Evolutionary conservation across 2,888 invertebrate species (phyloP).

Genomic region (Nineta flava): DNA sequence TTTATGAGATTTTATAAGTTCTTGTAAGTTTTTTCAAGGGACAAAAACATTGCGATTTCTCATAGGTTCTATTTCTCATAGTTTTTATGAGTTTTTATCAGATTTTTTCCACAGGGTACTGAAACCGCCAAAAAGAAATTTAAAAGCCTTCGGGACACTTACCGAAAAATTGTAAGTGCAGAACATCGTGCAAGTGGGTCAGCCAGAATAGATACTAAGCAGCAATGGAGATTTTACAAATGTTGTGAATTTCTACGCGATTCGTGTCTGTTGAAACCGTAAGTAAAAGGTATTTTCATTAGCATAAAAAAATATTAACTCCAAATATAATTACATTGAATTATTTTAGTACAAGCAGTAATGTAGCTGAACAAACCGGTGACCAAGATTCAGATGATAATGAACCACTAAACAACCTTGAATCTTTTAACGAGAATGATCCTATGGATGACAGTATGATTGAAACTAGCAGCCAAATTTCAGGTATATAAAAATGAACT

Average conservation of each 20-base stretch:
- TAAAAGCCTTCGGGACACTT: background rate
- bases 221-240: background rate
- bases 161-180: background rate
- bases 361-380: background rate
- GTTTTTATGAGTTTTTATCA: too few species aligned
- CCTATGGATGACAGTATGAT: background rate
- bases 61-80: too few species aligned
- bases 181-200: background rate
- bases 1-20: too few species aligned
- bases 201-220: background rate
- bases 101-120: too few species aligned
- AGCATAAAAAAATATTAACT: too few species aligned
- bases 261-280: background rate
- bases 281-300: background rate
- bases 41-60: too few species aligned
- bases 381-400: background rate
- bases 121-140: background rate
- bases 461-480: background rate
- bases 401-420: background rate
- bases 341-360: background rate
- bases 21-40: too few species aligned
- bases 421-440: background rate
- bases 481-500: background rate
- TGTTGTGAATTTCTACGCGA: background rate
- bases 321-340: too few species aligned